Conservation (phyloP, 2,888 invertebrate genomes). For the Lathronympha strigana region DNA sequence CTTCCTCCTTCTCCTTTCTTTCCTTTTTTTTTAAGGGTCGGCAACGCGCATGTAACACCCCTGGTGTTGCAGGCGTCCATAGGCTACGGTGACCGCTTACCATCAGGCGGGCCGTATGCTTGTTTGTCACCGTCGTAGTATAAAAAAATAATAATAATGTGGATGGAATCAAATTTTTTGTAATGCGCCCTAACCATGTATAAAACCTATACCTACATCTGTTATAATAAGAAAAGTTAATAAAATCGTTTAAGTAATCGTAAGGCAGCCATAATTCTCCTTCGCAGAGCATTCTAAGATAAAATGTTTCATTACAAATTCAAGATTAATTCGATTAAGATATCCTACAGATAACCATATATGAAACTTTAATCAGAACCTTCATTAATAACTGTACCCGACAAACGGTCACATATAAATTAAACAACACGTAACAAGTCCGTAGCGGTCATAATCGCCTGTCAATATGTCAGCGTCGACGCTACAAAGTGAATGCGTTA, state of each 20-base stretch:
- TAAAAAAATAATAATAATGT: no score
- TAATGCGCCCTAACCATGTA: no score
- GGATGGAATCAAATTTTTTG: no score
- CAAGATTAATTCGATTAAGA: slow-evolving; percentile 19
- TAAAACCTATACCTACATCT: not conserved
- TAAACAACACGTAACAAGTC: slow-evolving; percentile 57
- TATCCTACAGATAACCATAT: slow-evolving; percentile 21
- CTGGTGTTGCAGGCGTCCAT: no score
- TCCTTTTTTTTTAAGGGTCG: no score
- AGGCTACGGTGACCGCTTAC: no score
- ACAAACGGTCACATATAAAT: slow-evolving; percentile 61
- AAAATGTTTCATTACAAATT: slow-evolving; percentile 16
- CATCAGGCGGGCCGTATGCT: no score
- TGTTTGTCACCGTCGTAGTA: no score
- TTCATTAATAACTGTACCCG: slow-evolving; percentile 43
- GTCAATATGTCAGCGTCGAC: slow-evolving; percentile 63
- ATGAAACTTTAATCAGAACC: slow-evolving; percentile 24
- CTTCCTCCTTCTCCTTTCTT: no score
- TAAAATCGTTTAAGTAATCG: not conserved
- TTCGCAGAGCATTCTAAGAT: not conserved
- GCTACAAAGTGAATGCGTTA: slow-evolving; percentile 64
- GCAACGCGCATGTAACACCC: no score
- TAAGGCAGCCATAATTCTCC: not conserved
- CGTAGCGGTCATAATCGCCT: slow-evolving; percentile 70
- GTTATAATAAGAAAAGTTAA: not conserved